Evolutionary conservation across 2,888 invertebrate species (phyloP).

Genomic region (Protula sp.): DNA sequence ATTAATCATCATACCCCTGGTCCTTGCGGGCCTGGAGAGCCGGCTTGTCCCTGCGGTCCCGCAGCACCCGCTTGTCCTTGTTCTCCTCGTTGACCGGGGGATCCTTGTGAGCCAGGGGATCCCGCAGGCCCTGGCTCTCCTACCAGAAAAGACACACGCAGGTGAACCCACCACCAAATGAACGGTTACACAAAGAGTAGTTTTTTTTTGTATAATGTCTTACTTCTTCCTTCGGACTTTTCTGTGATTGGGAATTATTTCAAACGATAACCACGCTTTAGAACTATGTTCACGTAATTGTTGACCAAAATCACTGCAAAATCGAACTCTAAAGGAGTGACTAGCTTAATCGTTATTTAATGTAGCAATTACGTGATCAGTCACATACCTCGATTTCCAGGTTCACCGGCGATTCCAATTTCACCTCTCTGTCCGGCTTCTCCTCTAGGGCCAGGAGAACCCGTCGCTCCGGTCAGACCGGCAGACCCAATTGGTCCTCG

Average conservation of each 20-base stretch:
- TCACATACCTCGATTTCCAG: neutral
- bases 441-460: conserved; percentile 32
- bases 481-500: conserved; percentile 16
- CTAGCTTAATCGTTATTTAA: too few species aligned
- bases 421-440: conserved; percentile 33
- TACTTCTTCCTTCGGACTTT: too few species aligned
- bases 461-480: conserved; percentile 22
- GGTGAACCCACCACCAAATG: neutral
- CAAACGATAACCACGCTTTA: neutral
- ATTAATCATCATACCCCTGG: too few species aligned
- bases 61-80: conserved; percentile 3
- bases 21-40: conserved; percentile 8
- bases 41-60: conserved; percentile 9
- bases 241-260: too few species aligned
- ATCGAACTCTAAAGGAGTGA: neutral
- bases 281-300: neutral
- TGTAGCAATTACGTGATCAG: too few species aligned
- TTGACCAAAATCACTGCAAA: neutral
- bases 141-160: conserved; percentile 5
- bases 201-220: too few species aligned
- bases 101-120: neutral
- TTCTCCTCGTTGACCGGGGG: conserved; percentile 16
- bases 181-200: too few species aligned
- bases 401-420: neutral
- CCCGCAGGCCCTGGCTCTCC: conserved; percentile 8